Conservation (phyloP, 2,797 vertebrate genomes). For the Odontamblyopus lacepedii region DNA sequence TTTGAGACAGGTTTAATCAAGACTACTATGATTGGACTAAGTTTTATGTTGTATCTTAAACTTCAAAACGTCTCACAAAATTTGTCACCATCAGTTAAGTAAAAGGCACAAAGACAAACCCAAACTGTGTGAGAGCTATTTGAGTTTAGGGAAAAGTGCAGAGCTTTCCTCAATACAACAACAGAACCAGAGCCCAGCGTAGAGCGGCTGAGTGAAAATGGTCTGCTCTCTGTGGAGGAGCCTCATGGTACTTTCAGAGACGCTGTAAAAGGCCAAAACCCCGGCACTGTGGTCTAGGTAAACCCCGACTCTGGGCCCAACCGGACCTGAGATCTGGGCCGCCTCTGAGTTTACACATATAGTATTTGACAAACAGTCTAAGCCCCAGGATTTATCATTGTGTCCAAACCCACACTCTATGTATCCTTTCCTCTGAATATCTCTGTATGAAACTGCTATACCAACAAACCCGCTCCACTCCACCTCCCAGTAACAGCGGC, state of each 20-base stretch:
- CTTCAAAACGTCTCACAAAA: too few species aligned
- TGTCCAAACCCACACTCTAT: neutral
- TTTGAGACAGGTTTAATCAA: too few species aligned
- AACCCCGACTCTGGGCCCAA: neutral
- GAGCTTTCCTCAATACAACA: neutral
- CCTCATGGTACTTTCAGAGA: neutral
- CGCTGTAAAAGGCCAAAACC: neutral
- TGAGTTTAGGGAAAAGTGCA: neutral
- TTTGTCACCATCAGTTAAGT: too few species aligned
- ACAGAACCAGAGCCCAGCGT: neutral
- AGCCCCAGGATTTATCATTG: slow-evolving; percentile 2
- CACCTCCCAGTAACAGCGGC: too few species aligned
- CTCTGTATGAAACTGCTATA: too few species aligned
- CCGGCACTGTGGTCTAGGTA: neutral
- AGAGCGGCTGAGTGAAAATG: neutral
- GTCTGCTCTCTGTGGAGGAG: slow-evolving; percentile 1
- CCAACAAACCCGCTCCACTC: too few species aligned
- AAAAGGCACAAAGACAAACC: too few species aligned
- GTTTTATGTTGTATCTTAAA: too few species aligned
- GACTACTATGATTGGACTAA: too few species aligned
- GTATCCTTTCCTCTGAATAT: neutral
- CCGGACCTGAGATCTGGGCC: neutral
- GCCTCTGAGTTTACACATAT: neutral
- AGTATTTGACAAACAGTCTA: neutral
- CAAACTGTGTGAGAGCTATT: neutral